Evolutionary conservation across 2,113 vertebrate species (phyloP), one percentile per base, ranked within the genome.

Genomic region (Harpagus bidentatus): DNA sequence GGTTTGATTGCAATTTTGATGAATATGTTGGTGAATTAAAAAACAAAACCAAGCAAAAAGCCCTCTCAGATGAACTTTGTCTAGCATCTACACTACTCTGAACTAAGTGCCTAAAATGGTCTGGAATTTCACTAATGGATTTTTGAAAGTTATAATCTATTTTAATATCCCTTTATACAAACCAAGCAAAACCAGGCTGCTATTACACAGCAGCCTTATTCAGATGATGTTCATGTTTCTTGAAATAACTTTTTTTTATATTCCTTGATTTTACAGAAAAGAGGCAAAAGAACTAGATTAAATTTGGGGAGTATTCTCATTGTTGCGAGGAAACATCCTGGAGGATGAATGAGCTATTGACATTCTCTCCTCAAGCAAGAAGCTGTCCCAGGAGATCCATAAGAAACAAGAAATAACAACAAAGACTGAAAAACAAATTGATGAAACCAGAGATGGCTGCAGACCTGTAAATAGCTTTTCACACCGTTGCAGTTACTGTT

Each of bases 391-490:
- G 78, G 98, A 98, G 98, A 98, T 97, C 95, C 95, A 86, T 71
- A 96, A 97, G 96, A 98, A 98, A 96, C 89, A 96, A 96, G 90
- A 96, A 98, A 98, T 98, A 96, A 94, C 97, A 96, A 96, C 97
- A 97, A 96, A 97, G 96, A 96, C 95, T 73, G 89, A 88, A 97
- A 98, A 98, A 97, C 96, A 99, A 98, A 98, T 98, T 97, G 98
- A 98, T 97, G 96, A 97, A 97, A 98, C 95, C 93, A 96, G 97
- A 98, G 96, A 98, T 66, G 90, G 95, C 94, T 97, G 82, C 90
- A 97, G 96, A 97, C 90, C 95, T 48, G 87, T 94, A 98, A 98
- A 98, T 96, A 97, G 96, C 91, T 98, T 97, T 97, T 94, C 95
- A 94, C 59, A 67, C 82, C 86, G 58, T 86, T 40, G 15, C 92